phyloP scores from a whole-genome alignment of 1,140 invertebrate species.

The Drosophila elegans region DNA sequence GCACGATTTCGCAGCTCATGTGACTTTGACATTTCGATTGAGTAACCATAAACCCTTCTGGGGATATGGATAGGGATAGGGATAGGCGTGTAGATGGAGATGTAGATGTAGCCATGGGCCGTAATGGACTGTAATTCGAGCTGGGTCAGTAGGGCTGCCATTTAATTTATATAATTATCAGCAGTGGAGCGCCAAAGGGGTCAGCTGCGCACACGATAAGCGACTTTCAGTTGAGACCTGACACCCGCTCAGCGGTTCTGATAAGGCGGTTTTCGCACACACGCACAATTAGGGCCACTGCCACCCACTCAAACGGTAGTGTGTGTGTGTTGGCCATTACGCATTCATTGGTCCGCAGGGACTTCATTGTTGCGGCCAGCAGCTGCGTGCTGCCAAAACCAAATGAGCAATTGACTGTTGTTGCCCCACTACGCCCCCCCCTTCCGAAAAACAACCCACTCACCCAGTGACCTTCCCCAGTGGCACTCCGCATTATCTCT shows the following conservation, averaged over 20 bases:
- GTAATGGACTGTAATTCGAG: slow-evolving; percentile 22
- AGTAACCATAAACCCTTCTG: slow-evolving; percentile 45
- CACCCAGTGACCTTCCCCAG: slow-evolving; percentile 13
- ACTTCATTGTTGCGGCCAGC: slow-evolving; percentile 64
- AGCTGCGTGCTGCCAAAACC: slow-evolving; percentile 81
- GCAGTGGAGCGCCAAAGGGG: slow-evolving; percentile 62
- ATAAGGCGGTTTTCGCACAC: slow-evolving; percentile 59
- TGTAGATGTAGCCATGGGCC: neutral
- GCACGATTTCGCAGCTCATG: slow-evolving; percentile 49
- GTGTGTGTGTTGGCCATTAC: slow-evolving; percentile 56
- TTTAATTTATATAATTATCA: slow-evolving; percentile 75
- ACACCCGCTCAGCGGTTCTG: slow-evolving; percentile 50
- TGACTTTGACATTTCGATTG: slow-evolving; percentile 78
- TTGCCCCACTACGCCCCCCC: slow-evolving; percentile 12
- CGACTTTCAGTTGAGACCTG: slow-evolving; percentile 65
- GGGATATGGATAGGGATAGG: too few species aligned
- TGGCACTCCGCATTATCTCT: slow-evolving; percentile 59
- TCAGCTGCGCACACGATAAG: slow-evolving; percentile 71
- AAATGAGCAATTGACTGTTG: slow-evolving; percentile 79
- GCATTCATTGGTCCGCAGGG: slow-evolving; percentile 80
- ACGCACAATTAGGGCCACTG: slow-evolving; percentile 49
- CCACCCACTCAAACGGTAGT: slow-evolving; percentile 9
- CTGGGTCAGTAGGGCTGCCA: slow-evolving; percentile 16
- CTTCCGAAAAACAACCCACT: neutral
- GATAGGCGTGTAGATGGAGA: neutral